phyloP scores from a whole-genome alignment of 1,140 invertebrate species.

The Acromyrmex heyeri region DNA sequence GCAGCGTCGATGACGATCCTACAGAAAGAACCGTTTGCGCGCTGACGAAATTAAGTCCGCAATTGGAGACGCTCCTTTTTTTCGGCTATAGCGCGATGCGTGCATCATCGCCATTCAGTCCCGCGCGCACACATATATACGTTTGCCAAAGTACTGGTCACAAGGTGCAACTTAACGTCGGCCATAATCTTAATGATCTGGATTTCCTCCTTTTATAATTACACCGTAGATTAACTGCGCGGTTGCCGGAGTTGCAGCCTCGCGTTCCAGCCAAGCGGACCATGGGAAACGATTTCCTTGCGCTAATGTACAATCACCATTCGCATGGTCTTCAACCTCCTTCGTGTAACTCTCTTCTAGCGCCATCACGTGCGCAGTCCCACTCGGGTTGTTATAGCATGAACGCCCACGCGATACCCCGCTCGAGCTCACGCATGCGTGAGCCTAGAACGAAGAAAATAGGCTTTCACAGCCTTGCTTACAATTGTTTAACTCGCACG shows the following conservation, averaged over 20 bases:
- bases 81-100: background rate
- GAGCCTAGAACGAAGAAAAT: conserved; percentile 46
- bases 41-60: conserved; percentile 13
- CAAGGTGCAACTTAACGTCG: conserved; percentile 60
- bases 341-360: conserved; percentile 44
- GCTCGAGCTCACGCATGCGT: conserved; percentile 27
- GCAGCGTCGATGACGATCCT: background rate
- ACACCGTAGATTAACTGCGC: conserved; percentile 61
- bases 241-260: background rate
- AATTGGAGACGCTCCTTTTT: background rate
- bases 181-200: conserved; percentile 68
- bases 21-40: background rate
- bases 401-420: conserved; percentile 55
- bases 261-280: conserved; percentile 40
- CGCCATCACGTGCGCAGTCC: conserved; percentile 56
- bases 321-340: conserved; percentile 47
- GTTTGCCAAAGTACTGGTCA: conserved; percentile 26
- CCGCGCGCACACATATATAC: background rate
- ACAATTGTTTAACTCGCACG: conserved; percentile 46
- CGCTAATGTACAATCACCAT: conserved; percentile 61
- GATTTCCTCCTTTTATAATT: conserved; percentile 72
- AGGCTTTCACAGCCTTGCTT: conserved; percentile 41
- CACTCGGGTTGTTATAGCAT: conserved; percentile 55
- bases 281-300: conserved; percentile 73
- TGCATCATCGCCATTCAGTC: background rate